phyloP scores from a whole-genome alignment of 2,113 vertebrate genomes.

The Amblyopsis rosae region DNA sequence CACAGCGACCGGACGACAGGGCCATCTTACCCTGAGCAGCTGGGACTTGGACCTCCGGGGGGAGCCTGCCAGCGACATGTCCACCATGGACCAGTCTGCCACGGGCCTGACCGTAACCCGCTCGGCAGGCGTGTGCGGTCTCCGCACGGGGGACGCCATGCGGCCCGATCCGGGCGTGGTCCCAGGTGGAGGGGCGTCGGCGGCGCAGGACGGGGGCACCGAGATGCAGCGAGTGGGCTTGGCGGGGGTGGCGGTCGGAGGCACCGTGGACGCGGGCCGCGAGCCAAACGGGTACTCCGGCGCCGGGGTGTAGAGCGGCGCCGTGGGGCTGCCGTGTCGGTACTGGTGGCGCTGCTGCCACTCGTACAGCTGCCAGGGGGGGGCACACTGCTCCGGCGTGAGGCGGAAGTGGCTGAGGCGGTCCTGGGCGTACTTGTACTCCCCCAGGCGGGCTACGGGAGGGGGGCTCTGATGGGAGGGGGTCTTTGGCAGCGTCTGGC shows the following conservation, averaged over 20 bases:
- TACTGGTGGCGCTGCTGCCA: conserved; percentile 97
- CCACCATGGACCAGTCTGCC: conserved; percentile 75
- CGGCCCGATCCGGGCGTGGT: conserved; percentile 70
- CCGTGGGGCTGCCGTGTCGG: conserved; percentile 92
- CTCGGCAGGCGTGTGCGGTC: conserved; percentile 89
- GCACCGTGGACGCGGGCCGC: conserved; percentile 79
- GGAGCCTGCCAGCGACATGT: conserved; percentile 79
- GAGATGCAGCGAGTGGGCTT: conserved; percentile 68
- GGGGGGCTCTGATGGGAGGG: conserved; percentile 79
- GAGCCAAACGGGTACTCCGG: conserved; percentile 81
- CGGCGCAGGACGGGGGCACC: conserved; percentile 85
- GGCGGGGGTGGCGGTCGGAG: conserved; percentile 52
- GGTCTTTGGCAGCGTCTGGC: conserved; percentile 89
- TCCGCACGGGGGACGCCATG: conserved; percentile 72
- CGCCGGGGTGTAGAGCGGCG: conserved; percentile 82
- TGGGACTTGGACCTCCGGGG: conserved; percentile 81
- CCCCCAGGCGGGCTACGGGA: conserved; percentile 76
- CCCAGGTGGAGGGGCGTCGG: conserved; percentile 86
- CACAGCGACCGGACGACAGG: neutral
- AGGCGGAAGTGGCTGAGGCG: conserved; percentile 92
- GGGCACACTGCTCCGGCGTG: conserved; percentile 73
- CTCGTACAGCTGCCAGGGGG: conserved; percentile 91
- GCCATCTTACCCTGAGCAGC: conserved; percentile 80
- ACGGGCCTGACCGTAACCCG: conserved; percentile 85
- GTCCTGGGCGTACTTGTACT: conserved; percentile 96